A percentile compares a stretch with the other conserved stretches of the same genome.
Evolutionary conservation across 23 tunicate genomes (phyloP).

Genomic region (Botrylloides violaceus): DNA sequence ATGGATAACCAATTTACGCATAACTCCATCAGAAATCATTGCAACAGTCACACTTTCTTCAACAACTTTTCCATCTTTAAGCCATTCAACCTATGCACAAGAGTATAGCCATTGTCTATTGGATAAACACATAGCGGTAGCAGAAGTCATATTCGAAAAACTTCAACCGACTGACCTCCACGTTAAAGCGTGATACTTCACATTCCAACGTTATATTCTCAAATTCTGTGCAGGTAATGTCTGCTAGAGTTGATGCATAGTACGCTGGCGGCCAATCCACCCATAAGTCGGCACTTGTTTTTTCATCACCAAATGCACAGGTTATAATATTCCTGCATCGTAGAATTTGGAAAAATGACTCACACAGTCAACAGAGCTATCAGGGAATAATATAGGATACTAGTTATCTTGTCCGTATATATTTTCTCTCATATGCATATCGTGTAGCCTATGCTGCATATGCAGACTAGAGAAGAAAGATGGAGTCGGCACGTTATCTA

Average conservation of each 20-base stretch:
- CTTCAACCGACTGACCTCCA: slow-evolving; percentile 37
- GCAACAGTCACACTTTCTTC: not conserved
- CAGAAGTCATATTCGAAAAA: not conserved
- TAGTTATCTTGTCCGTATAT: too few species aligned
- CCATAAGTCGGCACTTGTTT: slow-evolving; percentile 30
- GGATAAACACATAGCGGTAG: too few species aligned
- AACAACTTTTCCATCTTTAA: slow-evolving; percentile 13
- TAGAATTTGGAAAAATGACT: too few species aligned
- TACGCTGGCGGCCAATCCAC: slow-evolving; percentile 87
- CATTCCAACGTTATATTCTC: slow-evolving; percentile 62
- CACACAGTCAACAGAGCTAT: too few species aligned
- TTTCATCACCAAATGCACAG: slow-evolving; percentile 29
- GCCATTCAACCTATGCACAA: slow-evolving; percentile 16
- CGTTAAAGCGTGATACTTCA: slow-evolving; percentile 73
- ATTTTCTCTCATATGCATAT: too few species aligned
- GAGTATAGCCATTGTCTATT: not conserved
- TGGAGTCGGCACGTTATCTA: too few species aligned
- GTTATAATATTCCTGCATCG: not conserved
- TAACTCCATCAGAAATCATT: slow-evolving; percentile 14
- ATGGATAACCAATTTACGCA: slow-evolving; percentile 8
- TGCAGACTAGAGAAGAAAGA: too few species aligned
- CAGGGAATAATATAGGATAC: too few species aligned
- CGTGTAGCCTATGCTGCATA: too few species aligned
- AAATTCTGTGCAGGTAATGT: slow-evolving; percentile 56
- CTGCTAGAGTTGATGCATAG: slow-evolving; percentile 43